These are phyloP conservation scores for Otis tarda DNA, from an alignment of 2,113 vertebrate species.

Conservation along the genomic window DNA sequence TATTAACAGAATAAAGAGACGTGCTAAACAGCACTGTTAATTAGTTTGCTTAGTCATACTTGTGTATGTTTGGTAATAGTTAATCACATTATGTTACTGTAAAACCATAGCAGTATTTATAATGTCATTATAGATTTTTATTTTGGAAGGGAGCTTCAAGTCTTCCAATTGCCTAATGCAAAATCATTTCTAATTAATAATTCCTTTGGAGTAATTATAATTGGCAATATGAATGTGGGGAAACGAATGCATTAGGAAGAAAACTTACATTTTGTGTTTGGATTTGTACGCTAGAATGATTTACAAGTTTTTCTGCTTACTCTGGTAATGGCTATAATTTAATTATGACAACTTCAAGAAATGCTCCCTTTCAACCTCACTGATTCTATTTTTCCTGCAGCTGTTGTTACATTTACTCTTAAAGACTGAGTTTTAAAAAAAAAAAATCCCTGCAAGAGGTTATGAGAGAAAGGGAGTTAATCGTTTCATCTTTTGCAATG, in stretches of 20 bases:
- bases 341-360: constrained; percentile 44
- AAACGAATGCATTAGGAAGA: constrained; percentile 21
- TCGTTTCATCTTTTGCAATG: background rate
- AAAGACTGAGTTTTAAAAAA: background rate
- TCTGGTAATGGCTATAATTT: constrained; percentile 34
- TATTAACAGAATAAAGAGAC: background rate
- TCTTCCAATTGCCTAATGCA: constrained; percentile 27
- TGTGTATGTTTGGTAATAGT: constrained; percentile 1
- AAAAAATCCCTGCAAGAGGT: background rate
- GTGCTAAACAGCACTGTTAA: constrained; percentile 15
- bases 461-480: background rate
- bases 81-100: constrained; percentile 30
- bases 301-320: background rate
- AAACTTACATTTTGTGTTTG: background rate
- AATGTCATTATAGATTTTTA: constrained; percentile 43
- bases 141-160: constrained; percentile 28
- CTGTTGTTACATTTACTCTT: background rate
- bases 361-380: constrained; percentile 1
- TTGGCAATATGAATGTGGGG: background rate
- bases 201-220: constrained; percentile 39
- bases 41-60: constrained; percentile 41
- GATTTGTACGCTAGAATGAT: background rate
- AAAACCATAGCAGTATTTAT: background rate
- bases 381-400: constrained; percentile 6
- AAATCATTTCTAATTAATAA: constrained; percentile 62